Evolutionary conservation across 2,888 invertebrate genomes (phyloP).

Genomic region (Fragum fragum): DNA sequence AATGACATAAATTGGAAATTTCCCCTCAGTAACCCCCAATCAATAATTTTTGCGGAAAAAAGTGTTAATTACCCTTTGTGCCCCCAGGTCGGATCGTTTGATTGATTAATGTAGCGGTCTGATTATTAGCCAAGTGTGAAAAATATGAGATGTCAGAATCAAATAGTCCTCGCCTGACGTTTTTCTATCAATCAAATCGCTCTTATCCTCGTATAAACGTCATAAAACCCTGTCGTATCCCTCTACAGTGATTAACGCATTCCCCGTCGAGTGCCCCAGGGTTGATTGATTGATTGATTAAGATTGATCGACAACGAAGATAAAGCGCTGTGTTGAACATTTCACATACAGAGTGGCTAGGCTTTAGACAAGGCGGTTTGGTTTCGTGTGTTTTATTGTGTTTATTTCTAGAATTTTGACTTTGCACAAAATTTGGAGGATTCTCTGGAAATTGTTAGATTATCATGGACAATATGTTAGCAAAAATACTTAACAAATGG

Average conservation of each 20-base stretch:
- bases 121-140: constrained; percentile 45
- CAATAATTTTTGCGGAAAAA: constrained; percentile 25
- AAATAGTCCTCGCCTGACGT: constrained; percentile 35
- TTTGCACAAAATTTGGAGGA: neutral
- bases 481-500: neutral
- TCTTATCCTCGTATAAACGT: constrained; percentile 4
- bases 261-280: constrained; percentile 59
- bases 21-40: constrained; percentile 4
- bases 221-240: constrained; percentile 22
- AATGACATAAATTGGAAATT: neutral
- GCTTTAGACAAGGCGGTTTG: neutral
- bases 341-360: constrained; percentile 35
- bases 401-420: neutral
- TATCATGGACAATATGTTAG: constrained; percentile 14
- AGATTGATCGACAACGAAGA: constrained; percentile 65
- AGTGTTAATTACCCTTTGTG: constrained; percentile 48
- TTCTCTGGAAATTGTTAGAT: neutral
- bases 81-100: constrained; percentile 31
- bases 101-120: constrained; percentile 52
- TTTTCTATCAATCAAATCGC: constrained; percentile 55
- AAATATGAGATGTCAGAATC: constrained; percentile 61
- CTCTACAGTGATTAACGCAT: constrained; percentile 47
- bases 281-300: constrained; percentile 74
- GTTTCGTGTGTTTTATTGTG: neutral
- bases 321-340: constrained; percentile 55